Evolutionary conservation across 2,113 vertebrate species (phyloP).

Genomic region (Albula glossodonta): DNA sequence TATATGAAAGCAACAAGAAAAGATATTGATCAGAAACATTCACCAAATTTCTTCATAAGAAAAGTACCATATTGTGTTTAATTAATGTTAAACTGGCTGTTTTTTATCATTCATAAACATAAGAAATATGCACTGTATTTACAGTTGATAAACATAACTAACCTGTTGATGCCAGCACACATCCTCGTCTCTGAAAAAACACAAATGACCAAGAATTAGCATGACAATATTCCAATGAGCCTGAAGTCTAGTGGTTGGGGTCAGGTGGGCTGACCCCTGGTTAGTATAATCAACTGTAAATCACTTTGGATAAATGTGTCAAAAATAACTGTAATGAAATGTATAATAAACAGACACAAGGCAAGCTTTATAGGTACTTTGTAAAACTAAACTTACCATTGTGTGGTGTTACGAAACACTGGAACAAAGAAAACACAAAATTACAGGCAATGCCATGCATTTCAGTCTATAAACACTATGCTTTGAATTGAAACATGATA

Average conservation of each 20-base stretch:
- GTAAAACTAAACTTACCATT: constrained; percentile 24
- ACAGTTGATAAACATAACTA: not conserved
- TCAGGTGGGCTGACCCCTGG: too few species aligned
- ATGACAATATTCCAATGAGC: not conserved
- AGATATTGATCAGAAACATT: not conserved
- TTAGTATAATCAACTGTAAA: too few species aligned
- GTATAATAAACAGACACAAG: not conserved
- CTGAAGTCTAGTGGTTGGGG: too few species aligned
- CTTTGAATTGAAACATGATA: not conserved
- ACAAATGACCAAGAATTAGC: not conserved
- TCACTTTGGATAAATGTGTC: not conserved
- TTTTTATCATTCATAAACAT: too few species aligned
- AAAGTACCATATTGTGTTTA: too few species aligned
- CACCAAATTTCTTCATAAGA: not conserved
- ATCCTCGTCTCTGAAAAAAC: not conserved
- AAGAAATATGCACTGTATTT: not conserved
- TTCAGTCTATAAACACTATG: too few species aligned
- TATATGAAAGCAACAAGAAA: constrained; percentile 36
- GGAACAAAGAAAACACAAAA: not conserved
- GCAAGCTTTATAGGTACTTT: too few species aligned
- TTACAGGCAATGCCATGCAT: not conserved
- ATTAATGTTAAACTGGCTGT: too few species aligned
- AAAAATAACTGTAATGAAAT: not conserved
- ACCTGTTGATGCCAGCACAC: not conserved
- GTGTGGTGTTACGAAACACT: constrained; percentile 1